A percentile compares a stretch with the other conserved stretches of the same genome.
phyloP scores from a whole-genome alignment of 2,797 vertebrate genomes.

The Sphenopsis melanotis region DNA sequence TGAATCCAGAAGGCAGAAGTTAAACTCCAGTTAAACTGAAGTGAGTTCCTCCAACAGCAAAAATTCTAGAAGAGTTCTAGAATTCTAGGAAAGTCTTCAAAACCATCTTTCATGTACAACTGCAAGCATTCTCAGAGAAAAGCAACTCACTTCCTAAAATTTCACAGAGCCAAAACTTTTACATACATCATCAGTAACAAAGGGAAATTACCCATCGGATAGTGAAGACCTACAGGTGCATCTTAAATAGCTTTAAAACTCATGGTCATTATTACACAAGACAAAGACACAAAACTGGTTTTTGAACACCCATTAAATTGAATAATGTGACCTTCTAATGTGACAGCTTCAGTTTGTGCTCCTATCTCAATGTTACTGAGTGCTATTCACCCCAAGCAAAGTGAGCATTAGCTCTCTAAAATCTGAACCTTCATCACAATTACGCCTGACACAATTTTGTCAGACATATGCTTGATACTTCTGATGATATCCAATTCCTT shows the following conservation, averaged over 20 bases:
- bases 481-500: neutral
- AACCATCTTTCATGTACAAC: neutral
- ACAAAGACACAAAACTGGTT: neutral
- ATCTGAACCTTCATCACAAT: neutral
- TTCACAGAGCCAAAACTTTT: neutral
- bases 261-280: neutral
- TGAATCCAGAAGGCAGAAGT: neutral
- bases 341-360: neutral
- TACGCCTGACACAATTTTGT: neutral
- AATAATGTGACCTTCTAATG: neutral
- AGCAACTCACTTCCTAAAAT: neutral
- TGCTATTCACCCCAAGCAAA: neutral
- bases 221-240: neutral
- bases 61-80: neutral
- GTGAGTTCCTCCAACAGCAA: neutral
- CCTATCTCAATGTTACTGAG: neutral
- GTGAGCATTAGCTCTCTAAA: neutral
- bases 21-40: neutral
- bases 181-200: neutral
- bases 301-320: neutral
- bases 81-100: neutral
- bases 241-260: neutral
- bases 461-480: neutral
- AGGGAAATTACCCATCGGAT: neutral
- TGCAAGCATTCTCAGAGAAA: neutral